A percentile compares a stretch with the other conserved stretches of the same genome.
phyloP scores from a whole-genome alignment of 2,888 invertebrate species.

The Tholera decimalis region DNA sequence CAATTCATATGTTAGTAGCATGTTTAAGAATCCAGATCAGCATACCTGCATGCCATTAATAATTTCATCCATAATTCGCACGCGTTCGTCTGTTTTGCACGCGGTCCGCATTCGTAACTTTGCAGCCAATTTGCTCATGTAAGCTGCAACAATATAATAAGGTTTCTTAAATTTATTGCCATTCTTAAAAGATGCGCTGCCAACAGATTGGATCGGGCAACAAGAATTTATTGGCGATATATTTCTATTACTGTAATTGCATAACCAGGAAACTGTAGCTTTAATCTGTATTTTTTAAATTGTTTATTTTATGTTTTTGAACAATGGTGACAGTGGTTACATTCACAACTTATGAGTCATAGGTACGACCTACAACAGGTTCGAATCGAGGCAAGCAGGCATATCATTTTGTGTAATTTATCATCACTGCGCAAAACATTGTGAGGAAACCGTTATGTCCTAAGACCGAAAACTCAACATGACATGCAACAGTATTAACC shows the following conservation, averaged over 20 bases:
- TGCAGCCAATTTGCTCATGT: slow-evolving; percentile 93
- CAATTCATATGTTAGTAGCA: slow-evolving; percentile 22
- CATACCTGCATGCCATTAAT: slow-evolving; percentile 97
- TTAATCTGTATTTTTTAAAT: background rate
- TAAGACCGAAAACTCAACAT: too few species aligned
- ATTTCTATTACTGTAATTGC: slow-evolving; percentile 39
- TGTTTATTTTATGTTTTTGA: background rate
- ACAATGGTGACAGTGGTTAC: too few species aligned
- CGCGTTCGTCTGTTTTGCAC: slow-evolving; percentile 96
- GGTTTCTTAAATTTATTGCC: slow-evolving; percentile 24
- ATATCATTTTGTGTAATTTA: too few species aligned
- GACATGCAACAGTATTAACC: too few species aligned
- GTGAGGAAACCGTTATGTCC: too few species aligned
- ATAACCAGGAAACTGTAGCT: slow-evolving; percentile 29
- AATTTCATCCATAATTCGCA: slow-evolving; percentile 98
- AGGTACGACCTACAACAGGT: too few species aligned
- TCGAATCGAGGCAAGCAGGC: too few species aligned
- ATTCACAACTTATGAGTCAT: too few species aligned
- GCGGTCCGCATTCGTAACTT: slow-evolving; percentile 95
- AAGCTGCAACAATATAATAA: slow-evolving; percentile 83
- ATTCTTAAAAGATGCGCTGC: slow-evolving; percentile 29
- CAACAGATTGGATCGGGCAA: slow-evolving; percentile 29
- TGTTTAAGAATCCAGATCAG: slow-evolving; percentile 68
- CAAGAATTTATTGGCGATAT: slow-evolving; percentile 32
- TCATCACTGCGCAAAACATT: too few species aligned